These are phyloP conservation scores for Trissonchulus latispiculum DNA, from an alignment of 2,888 invertebrate species.

Conservation along the genomic window DNA sequence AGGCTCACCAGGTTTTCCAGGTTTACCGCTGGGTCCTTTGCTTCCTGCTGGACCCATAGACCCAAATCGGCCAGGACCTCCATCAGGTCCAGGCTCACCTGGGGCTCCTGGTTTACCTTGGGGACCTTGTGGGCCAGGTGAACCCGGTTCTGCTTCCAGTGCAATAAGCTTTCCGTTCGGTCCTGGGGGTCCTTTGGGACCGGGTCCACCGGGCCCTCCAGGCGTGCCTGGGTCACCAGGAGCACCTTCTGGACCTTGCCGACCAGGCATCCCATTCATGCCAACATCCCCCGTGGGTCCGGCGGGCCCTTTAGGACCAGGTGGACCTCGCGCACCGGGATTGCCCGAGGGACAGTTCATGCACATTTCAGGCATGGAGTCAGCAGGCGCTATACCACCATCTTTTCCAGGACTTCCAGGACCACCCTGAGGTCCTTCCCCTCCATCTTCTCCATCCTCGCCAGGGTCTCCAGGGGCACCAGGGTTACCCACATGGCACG, in stretches of 20 bases:
- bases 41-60: background rate
- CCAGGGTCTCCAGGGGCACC: constrained; percentile 23
- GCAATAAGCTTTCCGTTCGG: background rate
- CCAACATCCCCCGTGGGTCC: background rate
- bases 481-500: background rate
- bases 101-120: background rate
- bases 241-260: background rate
- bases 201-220: background rate
- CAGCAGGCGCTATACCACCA: background rate
- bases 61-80: background rate
- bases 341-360: background rate
- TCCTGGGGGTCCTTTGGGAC: background rate
- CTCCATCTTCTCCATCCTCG: constrained; percentile 17
- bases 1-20: background rate
- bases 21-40: background rate
- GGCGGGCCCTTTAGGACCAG: background rate
- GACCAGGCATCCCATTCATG: background rate
- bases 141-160: background rate
- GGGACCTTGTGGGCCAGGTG: background rate
- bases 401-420: constrained; percentile 8
- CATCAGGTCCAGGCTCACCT: background rate
- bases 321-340: background rate
- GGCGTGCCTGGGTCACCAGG: background rate
- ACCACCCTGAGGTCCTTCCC: background rate
- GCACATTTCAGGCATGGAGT: background rate